phyloP scores from a whole-genome alignment of 2,113 vertebrate genomes.

The Cisticola juncidis region DNA sequence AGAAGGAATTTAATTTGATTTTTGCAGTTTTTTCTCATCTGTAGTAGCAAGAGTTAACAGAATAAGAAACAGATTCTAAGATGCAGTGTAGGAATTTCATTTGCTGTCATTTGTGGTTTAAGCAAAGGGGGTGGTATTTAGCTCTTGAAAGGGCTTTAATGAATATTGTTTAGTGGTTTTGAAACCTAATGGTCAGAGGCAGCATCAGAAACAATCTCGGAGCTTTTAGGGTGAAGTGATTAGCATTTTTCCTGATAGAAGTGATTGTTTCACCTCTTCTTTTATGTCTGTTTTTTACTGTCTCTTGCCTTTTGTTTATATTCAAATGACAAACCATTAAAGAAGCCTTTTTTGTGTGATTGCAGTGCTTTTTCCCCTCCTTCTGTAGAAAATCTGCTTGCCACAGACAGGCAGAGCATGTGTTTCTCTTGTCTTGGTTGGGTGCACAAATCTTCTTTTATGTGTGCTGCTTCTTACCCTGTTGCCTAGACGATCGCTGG shows the following conservation, averaged over 20 bases:
- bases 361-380: conserved; percentile 53
- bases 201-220: conserved; percentile 60
- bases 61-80: conserved; percentile 39
- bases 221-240: conserved; percentile 63
- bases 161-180: conserved; percentile 72
- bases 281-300: conserved; percentile 43
- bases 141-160: conserved; percentile 76
- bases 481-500: conserved; percentile 89
- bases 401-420: conserved; percentile 69
- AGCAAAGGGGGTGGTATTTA: conserved; percentile 71
- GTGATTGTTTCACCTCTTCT: conserved; percentile 61
- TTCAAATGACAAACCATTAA: conserved; percentile 38
- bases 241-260: conserved; percentile 66
- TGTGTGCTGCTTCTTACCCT: conserved; percentile 75
- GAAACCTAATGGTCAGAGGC: conserved; percentile 69
- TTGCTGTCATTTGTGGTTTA: conserved; percentile 75
- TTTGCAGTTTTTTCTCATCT: neutral
- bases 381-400: conserved; percentile 64
- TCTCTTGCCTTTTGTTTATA: conserved; percentile 66
- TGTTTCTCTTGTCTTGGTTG: conserved; percentile 76
- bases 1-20: neutral
- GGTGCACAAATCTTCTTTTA: conserved; percentile 77
- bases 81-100: conserved; percentile 56
- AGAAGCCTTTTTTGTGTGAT: conserved; percentile 49
- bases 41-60: conserved; percentile 69